These are phyloP conservation scores for Acanthosepion pharaonis DNA, from an alignment of 2,888 invertebrate genomes.

Conservation along the genomic window DNA sequence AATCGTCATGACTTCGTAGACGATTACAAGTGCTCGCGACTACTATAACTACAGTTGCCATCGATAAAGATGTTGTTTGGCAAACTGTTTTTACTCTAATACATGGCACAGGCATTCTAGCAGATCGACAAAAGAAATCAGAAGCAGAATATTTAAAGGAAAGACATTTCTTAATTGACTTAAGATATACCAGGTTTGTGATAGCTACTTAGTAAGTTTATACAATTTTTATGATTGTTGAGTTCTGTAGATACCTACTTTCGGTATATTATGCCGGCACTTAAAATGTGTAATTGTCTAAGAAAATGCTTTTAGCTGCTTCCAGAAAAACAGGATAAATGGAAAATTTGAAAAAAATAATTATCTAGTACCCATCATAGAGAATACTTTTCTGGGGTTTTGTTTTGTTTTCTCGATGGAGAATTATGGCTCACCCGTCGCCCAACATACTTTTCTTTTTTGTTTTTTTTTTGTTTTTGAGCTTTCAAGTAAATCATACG, in stretches of 20 bases:
- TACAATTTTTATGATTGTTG: neutral
- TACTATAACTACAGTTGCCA: neutral
- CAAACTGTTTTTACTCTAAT: neutral
- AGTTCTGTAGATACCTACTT: neutral
- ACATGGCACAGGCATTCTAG: neutral
- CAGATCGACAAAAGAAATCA: neutral
- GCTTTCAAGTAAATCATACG: neutral
- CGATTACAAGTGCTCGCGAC: neutral
- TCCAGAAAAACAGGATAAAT: neutral
- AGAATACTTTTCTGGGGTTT: neutral
- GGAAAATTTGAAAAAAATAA: neutral
- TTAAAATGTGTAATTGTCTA: neutral
- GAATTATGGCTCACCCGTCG: neutral
- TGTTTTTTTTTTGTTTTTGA: too few species aligned
- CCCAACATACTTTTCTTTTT: neutral
- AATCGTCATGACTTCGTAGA: neutral
- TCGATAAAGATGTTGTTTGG: neutral
- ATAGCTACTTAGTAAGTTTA: neutral
- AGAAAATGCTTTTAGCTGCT: neutral
- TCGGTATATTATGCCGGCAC: neutral
- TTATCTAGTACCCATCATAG: neutral
- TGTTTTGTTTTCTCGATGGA: neutral
- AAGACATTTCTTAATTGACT: neutral
- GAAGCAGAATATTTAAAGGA: neutral
- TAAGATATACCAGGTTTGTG: neutral